Evolutionary conservation across 2,888 invertebrate genomes (phyloP).

Genomic region (Sicus ferrugineus): DNA sequence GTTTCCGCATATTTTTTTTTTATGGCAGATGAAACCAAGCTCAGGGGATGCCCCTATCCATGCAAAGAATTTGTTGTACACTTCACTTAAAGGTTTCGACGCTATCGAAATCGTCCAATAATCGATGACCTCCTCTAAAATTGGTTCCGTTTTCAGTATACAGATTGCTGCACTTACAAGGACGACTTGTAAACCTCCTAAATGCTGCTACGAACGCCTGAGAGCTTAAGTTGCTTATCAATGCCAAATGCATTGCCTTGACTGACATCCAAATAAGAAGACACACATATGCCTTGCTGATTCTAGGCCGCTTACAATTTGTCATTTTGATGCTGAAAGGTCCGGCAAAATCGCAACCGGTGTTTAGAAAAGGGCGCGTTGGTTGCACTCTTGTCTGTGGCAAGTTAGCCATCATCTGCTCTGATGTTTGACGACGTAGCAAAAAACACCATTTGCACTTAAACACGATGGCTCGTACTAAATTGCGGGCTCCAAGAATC

Average conservation of each 20-base stretch:
- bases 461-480: slow-evolving; percentile 30
- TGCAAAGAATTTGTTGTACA: too few relatives aligned
- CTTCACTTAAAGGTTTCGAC: too few relatives aligned
- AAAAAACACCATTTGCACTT: slow-evolving; percentile 30
- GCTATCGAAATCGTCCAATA: too few relatives aligned
- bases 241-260: slow-evolving; percentile 29
- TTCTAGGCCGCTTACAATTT: slow-evolving; percentile 4
- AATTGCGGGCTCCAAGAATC: slow-evolving; percentile 37
- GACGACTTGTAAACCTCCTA: slow-evolving; percentile 21
- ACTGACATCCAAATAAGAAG: slow-evolving; percentile 26
- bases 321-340: slow-evolving; percentile 5
- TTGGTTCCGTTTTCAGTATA: slow-evolving; percentile 29
- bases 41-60: too few relatives aligned
- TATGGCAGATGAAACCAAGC: too few relatives aligned
- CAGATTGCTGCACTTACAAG: too few relatives aligned
- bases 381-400: slow-evolving; percentile 26
- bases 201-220: slow-evolving; percentile 29
- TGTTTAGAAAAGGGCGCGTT: slow-evolving; percentile 24
- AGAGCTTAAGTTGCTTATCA: slow-evolving; percentile 25
- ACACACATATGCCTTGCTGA: slow-evolving; percentile 17
- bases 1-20: slow-evolving; percentile 33
- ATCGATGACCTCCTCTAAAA: slow-evolving; percentile 25
- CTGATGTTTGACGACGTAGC: slow-evolving; percentile 18
- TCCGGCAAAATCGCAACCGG: slow-evolving; percentile 16
- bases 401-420: slow-evolving; percentile 28